Evolutionary conservation across 2,888 invertebrate genomes (phyloP).

Genomic region (Petrolisthes cinctipes): DNA sequence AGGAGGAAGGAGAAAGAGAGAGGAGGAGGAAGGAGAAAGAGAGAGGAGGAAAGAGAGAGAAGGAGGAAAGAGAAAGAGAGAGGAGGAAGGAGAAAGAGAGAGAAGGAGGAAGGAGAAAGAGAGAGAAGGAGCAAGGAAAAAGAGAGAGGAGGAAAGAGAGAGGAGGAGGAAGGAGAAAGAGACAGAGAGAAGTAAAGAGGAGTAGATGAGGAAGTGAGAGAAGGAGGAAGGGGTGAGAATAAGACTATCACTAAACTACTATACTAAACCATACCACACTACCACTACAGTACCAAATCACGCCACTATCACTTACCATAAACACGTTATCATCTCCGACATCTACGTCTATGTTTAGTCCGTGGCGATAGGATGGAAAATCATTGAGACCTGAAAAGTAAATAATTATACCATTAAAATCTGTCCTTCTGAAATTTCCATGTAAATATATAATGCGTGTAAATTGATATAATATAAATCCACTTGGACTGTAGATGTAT

Average conservation of each 20-base stretch:
- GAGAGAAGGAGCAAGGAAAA: neutral
- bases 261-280: neutral
- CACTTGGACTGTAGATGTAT: too few species aligned
- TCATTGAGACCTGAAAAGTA: conserved; percentile 51
- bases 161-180: neutral
- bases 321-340: conserved; percentile 94
- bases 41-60: neutral
- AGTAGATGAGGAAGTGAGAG: too few species aligned
- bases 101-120: neutral
- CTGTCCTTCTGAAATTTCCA: too few species aligned
- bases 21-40: too few species aligned
- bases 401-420: neutral
- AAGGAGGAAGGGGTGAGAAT: too few species aligned
- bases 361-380: conserved; percentile 52
- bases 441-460: too few species aligned
- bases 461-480: too few species aligned
- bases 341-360: conserved; percentile 79
- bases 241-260: too few species aligned
- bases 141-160: neutral
- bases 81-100: neutral
- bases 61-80: neutral
- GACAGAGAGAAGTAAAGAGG: too few species aligned
- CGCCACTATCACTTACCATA: conserved; percentile 79
- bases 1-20: neutral
- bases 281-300: neutral